Percentiles rank a stretch among this genome's conserved stretches.
These are phyloP conservation scores for Scylla paramamosain DNA, from an alignment of 1,140 invertebrate genomes.

Conservation along the genomic window DNA sequence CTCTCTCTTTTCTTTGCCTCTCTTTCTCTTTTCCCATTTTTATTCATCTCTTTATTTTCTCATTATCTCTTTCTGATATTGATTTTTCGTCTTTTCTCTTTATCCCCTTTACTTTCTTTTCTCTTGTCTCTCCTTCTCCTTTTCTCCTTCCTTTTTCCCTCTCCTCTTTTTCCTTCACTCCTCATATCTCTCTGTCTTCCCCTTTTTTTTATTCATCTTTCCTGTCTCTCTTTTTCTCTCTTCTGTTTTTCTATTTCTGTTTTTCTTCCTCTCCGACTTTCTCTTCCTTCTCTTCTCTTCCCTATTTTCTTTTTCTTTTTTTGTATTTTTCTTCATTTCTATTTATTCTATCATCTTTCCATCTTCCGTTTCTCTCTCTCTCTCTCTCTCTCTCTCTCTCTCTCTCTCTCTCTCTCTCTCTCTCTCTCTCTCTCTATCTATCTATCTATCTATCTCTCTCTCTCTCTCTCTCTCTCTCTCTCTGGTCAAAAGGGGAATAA, in stretches of 20 bases:
- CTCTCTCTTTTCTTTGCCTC: not conserved
- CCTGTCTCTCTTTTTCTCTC: not conserved
- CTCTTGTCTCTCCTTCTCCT: slow-evolving; percentile 8
- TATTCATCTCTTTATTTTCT: not conserved
- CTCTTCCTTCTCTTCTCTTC: not conserved
- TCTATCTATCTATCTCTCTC: slow-evolving; percentile 26
- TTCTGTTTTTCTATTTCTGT: no score
- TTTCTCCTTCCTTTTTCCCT: not conserved
- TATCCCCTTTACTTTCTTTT: not conserved
- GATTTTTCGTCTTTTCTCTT: not conserved
- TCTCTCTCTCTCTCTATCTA: slow-evolving; percentile 32
- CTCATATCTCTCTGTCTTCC: not conserved
- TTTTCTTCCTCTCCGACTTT: not conserved
- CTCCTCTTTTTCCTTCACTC: not conserved
- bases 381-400: not conserved
- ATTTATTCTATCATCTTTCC: no score
- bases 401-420: not conserved
- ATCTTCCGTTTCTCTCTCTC: not conserved
- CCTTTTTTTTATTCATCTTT: not conserved
- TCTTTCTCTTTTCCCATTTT: not conserved
- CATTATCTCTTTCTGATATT: no score
- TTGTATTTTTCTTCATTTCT: not conserved
- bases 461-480: slow-evolving; percentile 29
- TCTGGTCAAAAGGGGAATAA: no score
- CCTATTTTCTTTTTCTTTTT: not conserved